Evolutionary conservation across 2,113 vertebrate genomes (phyloP), one percentile per base, ranked within the genome.

Genomic region (Petrocephalus microphthalmus): DNA sequence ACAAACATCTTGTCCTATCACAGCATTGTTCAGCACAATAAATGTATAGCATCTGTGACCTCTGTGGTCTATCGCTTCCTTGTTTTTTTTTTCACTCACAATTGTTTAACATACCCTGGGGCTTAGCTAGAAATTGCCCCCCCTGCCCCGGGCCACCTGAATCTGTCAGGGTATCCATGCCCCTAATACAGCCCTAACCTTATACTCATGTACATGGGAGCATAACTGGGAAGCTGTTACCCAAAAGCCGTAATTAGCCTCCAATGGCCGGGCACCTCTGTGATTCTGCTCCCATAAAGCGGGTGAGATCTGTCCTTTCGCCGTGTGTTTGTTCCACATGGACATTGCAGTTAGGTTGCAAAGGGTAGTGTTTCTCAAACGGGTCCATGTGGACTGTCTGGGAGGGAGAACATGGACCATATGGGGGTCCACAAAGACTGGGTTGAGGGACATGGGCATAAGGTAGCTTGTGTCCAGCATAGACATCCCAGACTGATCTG

Each of bases 21-120:
- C 96, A 95, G 94, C 96, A 93, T 93, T 98, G 96, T 97, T 97
- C 96, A 96, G 95, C 97, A 97, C 96, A 98, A 97, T 99, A 98
- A 98, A 97, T 95, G 96, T 97, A 95, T 96, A 96, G 94, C 96
- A 95, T 96, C 95, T 96, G 95, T 96, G 96, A 96, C 92, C 91
- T 94, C 92, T 93, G 91, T 92, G 94, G 94, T 95, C 92, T 94
- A 93, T 93, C 90, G 93, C 94, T 94, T 92, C 91, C 94, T 90
- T 90, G 91, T 89, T 10, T 78, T 7, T 78, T 74, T 33, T 19
- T 19, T 10, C n/a, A 25, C 51, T 67, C n/a, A 29, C 60, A 64
- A 10, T 67, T 10, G 1, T 67, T n/a, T 29, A n/a, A n/a, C 60
- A 64, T n/a, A 64, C 10, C 60, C 60, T 25, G n/a, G 60, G n/a